Conservation (phyloP, 2,797 vertebrate species). For the Ispidina lecontei region DNA sequence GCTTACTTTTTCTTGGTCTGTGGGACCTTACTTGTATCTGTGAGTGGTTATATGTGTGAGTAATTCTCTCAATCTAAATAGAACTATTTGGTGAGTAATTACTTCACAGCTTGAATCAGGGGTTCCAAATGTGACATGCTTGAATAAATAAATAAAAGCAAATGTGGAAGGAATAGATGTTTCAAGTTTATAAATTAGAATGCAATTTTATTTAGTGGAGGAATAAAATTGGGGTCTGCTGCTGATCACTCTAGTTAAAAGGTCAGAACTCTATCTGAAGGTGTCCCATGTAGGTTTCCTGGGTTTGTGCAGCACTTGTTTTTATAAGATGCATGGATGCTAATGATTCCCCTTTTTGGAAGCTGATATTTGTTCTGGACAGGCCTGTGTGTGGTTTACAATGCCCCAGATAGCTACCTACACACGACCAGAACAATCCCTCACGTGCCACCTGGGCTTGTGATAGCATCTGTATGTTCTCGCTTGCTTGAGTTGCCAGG, state of each 20-base stretch:
- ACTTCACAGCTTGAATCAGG: not conserved
- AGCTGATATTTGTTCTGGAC: not conserved
- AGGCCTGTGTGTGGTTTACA: not conserved
- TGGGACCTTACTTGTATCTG: not conserved
- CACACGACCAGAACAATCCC: not conserved
- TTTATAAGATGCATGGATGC: not conserved
- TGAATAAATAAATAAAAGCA: not conserved
- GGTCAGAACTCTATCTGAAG: not conserved
- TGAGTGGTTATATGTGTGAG: not conserved
- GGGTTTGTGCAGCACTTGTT: not conserved
- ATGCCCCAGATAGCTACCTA: not conserved
- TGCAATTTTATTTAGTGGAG: not conserved
- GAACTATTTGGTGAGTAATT: slow-evolving; percentile 1
- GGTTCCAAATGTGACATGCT: not conserved
- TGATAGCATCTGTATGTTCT: not conserved
- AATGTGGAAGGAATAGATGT: not conserved
- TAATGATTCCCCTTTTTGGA: not conserved
- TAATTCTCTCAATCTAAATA: not conserved
- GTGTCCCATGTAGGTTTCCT: not conserved
- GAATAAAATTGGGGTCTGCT: not conserved
- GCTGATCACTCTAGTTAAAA: not conserved
- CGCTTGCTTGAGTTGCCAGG: not conserved
- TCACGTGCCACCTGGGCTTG: not conserved
- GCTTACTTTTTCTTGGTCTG: not conserved
- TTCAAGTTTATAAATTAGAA: not conserved